These are phyloP conservation scores for Chionoecetes opilio DNA, from an alignment of 1,140 invertebrate genomes.

Conservation along the genomic window DNA sequence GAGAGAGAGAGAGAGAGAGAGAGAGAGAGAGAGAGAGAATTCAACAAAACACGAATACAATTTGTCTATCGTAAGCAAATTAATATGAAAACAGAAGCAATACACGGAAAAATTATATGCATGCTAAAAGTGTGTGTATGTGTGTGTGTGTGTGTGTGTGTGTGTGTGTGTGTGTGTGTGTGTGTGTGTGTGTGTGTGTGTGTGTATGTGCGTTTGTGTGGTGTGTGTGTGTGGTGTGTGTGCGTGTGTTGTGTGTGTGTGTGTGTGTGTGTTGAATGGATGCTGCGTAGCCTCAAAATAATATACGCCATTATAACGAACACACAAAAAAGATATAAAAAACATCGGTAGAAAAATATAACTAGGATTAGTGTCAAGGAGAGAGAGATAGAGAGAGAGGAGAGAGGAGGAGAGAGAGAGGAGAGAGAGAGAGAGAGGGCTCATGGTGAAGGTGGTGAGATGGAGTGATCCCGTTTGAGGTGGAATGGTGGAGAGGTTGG, in stretches of 20 bases:
- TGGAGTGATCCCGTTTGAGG: too few species aligned
- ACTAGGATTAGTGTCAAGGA: too few species aligned
- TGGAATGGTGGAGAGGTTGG: too few species aligned
- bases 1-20: conserved; percentile 21
- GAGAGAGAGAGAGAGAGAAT: background rate
- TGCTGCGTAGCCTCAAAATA: too few species aligned
- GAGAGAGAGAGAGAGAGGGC: too few species aligned
- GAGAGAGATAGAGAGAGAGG: too few species aligned
- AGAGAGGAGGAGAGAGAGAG: too few species aligned
- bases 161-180: conserved; percentile 18
- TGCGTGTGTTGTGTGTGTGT: background rate
- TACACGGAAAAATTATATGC: background rate
- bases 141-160: conserved; percentile 18
- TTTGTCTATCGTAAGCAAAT: background rate
- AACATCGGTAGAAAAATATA: too few species aligned
- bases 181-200: background rate
- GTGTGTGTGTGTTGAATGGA: background rate
- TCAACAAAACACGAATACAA: background rate
- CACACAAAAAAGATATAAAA: too few species aligned
- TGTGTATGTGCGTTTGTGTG: too few species aligned
- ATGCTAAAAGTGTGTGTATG: background rate
- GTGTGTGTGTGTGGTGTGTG: conserved; percentile 18
- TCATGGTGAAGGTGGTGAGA: too few species aligned
- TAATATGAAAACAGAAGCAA: background rate
- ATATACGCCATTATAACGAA: too few species aligned